Evolutionary conservation across 2,888 invertebrate genomes (phyloP).

Genomic region (Chloromyia formosa): DNA sequence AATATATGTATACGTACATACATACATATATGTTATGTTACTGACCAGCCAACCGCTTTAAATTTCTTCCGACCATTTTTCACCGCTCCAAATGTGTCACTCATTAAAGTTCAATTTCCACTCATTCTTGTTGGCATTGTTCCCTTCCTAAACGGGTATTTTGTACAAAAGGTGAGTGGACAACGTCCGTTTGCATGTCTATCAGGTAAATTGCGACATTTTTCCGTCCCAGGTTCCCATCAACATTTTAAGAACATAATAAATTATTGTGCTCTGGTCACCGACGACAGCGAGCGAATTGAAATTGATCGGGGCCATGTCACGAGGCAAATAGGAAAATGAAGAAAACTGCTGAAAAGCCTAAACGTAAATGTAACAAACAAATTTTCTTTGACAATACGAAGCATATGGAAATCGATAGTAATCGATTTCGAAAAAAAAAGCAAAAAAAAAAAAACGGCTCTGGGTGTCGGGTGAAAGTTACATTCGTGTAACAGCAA

Average conservation of each 20-base stretch:
- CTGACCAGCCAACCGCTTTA: too few species aligned
- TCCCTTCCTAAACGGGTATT: background rate
- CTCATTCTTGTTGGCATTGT: background rate
- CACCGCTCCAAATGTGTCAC: background rate
- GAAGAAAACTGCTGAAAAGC: constrained; percentile 33
- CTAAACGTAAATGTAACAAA: background rate
- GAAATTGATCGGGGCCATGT: background rate
- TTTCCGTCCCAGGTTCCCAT: constrained; percentile 8
- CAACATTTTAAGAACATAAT: background rate
- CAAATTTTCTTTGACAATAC: constrained; percentile 7
- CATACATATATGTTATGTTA: too few species aligned
- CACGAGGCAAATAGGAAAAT: background rate
- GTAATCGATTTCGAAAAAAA: constrained; percentile 10
- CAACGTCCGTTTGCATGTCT: constrained; percentile 3
- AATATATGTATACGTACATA: too few species aligned
- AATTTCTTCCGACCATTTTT: too few species aligned
- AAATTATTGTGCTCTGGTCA: constrained; percentile 15
- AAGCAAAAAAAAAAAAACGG: background rate
- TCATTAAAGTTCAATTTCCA: constrained; percentile 27
- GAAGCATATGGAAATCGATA: constrained; percentile 28
- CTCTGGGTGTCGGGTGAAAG: constrained; percentile 23
- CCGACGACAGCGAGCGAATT: background rate
- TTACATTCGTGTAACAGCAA: constrained; percentile 14
- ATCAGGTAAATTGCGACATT: constrained; percentile 9
- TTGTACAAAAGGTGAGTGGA: background rate